phyloP scores from a whole-genome alignment of 2,888 invertebrate genomes.

The Syritta pipiens region DNA sequence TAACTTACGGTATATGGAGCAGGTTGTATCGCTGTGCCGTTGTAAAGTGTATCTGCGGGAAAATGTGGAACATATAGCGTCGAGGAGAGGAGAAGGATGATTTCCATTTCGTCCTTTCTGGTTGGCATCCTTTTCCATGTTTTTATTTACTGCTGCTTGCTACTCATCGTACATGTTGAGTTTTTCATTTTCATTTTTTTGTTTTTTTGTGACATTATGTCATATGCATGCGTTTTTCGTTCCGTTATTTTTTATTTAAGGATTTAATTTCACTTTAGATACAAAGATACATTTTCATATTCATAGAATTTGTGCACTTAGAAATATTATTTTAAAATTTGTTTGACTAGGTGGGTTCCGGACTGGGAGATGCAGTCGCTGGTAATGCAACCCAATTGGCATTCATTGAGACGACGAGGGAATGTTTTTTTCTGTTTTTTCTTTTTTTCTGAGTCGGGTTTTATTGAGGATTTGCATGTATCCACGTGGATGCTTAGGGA shows the following conservation, averaged over 20 bases:
- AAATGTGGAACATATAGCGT: slow-evolving; percentile 52
- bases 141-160: slow-evolving; percentile 61
- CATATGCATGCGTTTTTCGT: slow-evolving; percentile 43
- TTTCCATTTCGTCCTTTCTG: slow-evolving; percentile 37
- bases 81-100: slow-evolving; percentile 1
- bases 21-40: slow-evolving; percentile 43
- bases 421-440: neutral
- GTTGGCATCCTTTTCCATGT: slow-evolving; percentile 59
- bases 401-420: slow-evolving; percentile 38
- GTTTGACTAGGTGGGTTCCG: neutral
- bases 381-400: slow-evolving; percentile 28
- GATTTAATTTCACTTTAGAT: slow-evolving; percentile 56
- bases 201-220: slow-evolving; percentile 58
- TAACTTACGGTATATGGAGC: slow-evolving; percentile 55
- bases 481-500: no score
- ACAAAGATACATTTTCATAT: slow-evolving; percentile 60
- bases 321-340: slow-evolving; percentile 43
- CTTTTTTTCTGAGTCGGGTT: no score
- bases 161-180: slow-evolving; percentile 22
- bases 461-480: no score
- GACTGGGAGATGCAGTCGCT: neutral
- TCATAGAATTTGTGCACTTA: slow-evolving; percentile 59
- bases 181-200: slow-evolving; percentile 31
- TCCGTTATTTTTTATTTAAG: slow-evolving; percentile 31
- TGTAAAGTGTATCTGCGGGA: slow-evolving; percentile 41